Base-by-base conservation (phyloP, 1,140 invertebrate genomes). In the Watersipora subatra region DNA sequence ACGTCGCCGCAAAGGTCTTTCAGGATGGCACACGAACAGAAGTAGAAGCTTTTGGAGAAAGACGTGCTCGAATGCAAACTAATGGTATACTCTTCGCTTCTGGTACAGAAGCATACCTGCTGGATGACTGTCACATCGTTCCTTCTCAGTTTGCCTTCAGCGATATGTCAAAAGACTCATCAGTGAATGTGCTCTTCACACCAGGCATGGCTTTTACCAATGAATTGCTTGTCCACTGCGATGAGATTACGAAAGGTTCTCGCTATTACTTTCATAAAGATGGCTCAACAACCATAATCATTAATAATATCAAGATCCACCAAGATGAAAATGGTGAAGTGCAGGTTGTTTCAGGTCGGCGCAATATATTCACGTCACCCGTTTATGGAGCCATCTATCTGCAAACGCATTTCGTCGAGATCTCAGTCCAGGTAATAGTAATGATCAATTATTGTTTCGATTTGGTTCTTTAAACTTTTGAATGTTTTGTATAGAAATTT, bases 271-370 rank as follows among this genome's bases (percentile, higher is more conserved):
- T 72, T 2, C 68, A 70, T 1, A 28, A 64, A 29, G 71, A 73
- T 66, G 74, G 73, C 1, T 69, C 69, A 25, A 68, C 71, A 55
- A 70, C 69, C 24, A 69, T 76, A 12, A 64, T 65, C 15, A 73
- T 76, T 62, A 76, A 76, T 63, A 69, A 69, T 1, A 68, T 73
- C 55, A 73, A 73, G 58, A 72, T 76, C 29, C 69, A 70, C 20
- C 75, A 75, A 65, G 72, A 64, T 17, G 67, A 63, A 1, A 65
- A 67, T 7, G 73, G 73, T 24, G 75, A 75, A 46, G 75, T 76
- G 20, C 72, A 65, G 2, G 72, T 76, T 12, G 67, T 69, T n/a
- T 71, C 68, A 1, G 72, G 72, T 7, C 69, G 69, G 7, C 75
- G 75, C 68, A 70, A 68, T 34, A 67, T 76, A 29, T 69, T 69